Percentiles rank a stretch among this genome's conserved stretches.
Evolutionary conservation across 2,797 vertebrate genomes (phyloP).

Genomic region (Syndactyla subalaris): DNA sequence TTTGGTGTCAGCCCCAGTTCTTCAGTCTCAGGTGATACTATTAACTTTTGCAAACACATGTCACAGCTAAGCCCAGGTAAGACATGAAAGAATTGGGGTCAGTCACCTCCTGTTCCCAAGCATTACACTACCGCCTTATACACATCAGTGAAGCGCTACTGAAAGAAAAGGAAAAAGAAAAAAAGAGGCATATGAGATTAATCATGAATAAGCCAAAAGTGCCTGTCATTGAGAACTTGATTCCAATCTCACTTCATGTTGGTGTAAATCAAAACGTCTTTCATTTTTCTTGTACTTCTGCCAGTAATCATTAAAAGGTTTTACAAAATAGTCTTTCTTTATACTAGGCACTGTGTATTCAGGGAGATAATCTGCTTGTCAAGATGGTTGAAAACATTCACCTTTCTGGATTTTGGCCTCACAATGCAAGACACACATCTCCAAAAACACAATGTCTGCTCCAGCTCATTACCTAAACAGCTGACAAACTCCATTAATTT

Average conservation of each 20-base stretch:
- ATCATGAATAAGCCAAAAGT: not conserved
- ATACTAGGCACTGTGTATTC: not conserved
- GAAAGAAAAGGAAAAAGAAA: not conserved
- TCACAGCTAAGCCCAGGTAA: not conserved
- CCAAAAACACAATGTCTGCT: constrained; percentile 13
- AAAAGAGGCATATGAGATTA: not conserved
- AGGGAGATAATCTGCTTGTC: constrained; percentile 10
- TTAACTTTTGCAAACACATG: not conserved
- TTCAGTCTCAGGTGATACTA: not conserved
- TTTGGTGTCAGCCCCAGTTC: not conserved
- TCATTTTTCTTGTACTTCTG: not conserved
- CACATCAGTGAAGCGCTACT: not conserved
- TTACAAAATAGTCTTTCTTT: not conserved
- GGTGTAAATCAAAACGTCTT: constrained; percentile 3
- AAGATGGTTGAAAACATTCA: not conserved
- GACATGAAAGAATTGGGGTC: not conserved
- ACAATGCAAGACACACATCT: not conserved
- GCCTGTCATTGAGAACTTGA: not conserved
- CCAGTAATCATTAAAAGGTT: not conserved
- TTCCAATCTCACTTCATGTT: not conserved
- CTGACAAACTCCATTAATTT: constrained; percentile 38
- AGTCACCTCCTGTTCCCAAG: not conserved
- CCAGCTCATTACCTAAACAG: constrained; percentile 34
- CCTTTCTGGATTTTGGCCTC: constrained; percentile 3
- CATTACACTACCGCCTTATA: not conserved